Evolutionary conservation across 2,888 invertebrate genomes (phyloP).

Genomic region (Arrhopalites spinosus): DNA sequence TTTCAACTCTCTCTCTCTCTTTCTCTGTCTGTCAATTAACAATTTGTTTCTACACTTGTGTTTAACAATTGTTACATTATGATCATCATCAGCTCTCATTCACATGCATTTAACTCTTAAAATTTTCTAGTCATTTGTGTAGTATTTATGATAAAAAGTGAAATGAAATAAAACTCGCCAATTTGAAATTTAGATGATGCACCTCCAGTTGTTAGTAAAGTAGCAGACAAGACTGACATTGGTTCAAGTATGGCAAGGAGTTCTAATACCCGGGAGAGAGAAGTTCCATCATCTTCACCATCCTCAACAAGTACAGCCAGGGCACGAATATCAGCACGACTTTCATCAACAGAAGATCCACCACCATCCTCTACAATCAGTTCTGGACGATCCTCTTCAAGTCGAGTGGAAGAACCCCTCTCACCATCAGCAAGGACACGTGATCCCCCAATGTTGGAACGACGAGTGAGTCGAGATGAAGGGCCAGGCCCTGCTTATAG

Average conservation of each 20-base stretch:
- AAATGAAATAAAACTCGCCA: no score
- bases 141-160: no score
- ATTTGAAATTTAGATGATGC: no score
- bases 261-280: constrained; percentile 72
- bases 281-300: constrained; percentile 14
- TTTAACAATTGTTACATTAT: no score
- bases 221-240: constrained; percentile 64
- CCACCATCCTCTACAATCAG: background rate
- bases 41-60: no score
- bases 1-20: no score
- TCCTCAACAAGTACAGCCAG: background rate
- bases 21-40: no score
- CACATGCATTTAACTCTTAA: no score
- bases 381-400: background rate
- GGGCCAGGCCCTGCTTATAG: constrained; percentile 19
- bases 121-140: no score
- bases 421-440: constrained; percentile 13
- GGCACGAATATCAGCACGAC: background rate
- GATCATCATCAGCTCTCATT: no score
- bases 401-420: background rate
- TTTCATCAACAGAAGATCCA: background rate
- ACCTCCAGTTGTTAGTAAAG: no score
- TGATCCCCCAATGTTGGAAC: constrained; percentile 25
- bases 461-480: constrained; percentile 36
- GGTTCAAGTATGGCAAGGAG: constrained; percentile 78